A percentile compares a stretch with the other conserved stretches of the same genome.
phyloP scores from a whole-genome alignment of 1,140 invertebrate species.

The Plodia interpunctella region DNA sequence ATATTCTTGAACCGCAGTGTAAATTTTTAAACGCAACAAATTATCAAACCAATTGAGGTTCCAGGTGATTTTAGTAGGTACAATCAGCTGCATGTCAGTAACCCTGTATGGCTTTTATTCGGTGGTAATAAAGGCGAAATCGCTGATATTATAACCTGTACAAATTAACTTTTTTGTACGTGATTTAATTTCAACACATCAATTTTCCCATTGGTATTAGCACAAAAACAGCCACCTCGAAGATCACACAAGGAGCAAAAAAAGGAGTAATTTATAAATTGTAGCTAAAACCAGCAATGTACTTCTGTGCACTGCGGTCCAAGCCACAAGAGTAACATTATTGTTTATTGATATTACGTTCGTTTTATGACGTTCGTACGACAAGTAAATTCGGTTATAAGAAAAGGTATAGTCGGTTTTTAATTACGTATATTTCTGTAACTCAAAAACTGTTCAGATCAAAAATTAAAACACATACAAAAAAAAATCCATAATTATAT shows the following conservation, averaged over 20 bases:
- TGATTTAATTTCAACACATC: constrained; percentile 10
- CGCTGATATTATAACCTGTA: not conserved
- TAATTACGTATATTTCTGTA: too few relatives aligned
- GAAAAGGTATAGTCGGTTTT: too few relatives aligned
- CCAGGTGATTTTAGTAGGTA: too few relatives aligned
- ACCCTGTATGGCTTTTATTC: not conserved
- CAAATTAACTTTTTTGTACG: not conserved
- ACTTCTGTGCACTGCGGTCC: not conserved
- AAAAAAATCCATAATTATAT: too few relatives aligned
- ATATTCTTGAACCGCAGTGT: too few relatives aligned
- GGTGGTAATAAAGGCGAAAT: too few relatives aligned
- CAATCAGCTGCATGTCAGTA: not conserved
- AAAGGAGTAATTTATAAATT: not conserved
- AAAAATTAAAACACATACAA: too few relatives aligned
- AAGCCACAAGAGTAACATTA: not conserved
- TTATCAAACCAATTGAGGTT: too few relatives aligned
- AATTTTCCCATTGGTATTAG: not conserved
- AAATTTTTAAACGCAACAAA: too few relatives aligned
- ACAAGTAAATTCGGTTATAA: too few relatives aligned
- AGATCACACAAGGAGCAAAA: not conserved
- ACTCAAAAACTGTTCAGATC: too few relatives aligned
- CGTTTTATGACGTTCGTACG: not conserved
- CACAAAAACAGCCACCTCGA: constrained; percentile 8
- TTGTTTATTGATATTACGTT: not conserved
- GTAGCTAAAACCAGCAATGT: constrained; percentile 7